Evolutionary conservation across 2,113 vertebrate genomes (phyloP), one percentile per base, ranked within the genome.

Genomic region (Periophthalmodon schlosseri): DNA sequence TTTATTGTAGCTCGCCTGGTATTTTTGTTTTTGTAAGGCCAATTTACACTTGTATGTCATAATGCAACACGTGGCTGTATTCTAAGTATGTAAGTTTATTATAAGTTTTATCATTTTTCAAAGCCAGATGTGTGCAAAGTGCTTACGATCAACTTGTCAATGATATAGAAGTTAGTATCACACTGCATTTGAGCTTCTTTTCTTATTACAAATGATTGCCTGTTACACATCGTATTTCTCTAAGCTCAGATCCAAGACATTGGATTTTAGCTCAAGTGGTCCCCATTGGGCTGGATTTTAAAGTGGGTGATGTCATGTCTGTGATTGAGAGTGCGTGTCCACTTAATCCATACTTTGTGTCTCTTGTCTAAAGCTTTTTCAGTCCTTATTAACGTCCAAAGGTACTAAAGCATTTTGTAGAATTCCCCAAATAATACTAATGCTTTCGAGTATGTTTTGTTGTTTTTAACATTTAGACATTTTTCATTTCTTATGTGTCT

Each of bases 241-340:
- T 36, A 39, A 36, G 24, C 70, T 73, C 56, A 50, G 69, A 74
- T 69, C 69, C 0, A 28, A 49, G 39, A 63, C 60, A 79, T 64
- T 76, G 78, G 69, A 75, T 84, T 85, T 74, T 76, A 46, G 69
- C 78, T 85, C 77, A 87, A 90, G 88, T 87, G 80, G 76, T 86
- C 76, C 86, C 92, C 73, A 61, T 60, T 79, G 84, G 88, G 81
- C 78, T 77, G 74, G 73, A 80, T 74, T 80, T 88, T 65, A 86
- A 85, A 90, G 77, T 78, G 79, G 86, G 83, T 92, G 91, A 93
- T 92, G 90, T 93, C 91, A 92, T 91, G 89, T 92, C 90, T 93
- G 85, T 80, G 85, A 83, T 79, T 77, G 87, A 81, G 88, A 78
- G 82, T 77, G 76, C 28, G 28, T 85, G 81, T 79, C 85, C 80